Percentiles rank a stretch among this genome's conserved stretches.
phyloP scores from a whole-genome alignment of 2,113 vertebrate genomes.

The Australoheros scitulus region DNA sequence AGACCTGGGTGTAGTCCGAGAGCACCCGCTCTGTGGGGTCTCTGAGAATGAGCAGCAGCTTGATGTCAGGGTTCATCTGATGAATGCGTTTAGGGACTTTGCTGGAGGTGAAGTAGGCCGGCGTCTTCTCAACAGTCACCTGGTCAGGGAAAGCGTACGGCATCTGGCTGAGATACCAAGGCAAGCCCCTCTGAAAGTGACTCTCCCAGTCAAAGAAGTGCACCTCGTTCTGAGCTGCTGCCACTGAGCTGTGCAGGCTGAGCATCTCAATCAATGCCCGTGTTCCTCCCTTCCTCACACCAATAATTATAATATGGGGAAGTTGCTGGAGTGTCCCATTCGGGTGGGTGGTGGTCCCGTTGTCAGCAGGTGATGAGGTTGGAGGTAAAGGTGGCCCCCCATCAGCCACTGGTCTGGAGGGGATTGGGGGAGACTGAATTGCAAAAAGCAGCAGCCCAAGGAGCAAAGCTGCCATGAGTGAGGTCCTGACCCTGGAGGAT shows the following conservation, averaged over 20 bases:
- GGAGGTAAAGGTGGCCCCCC: conserved; percentile 45
- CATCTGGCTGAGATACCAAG: conserved; percentile 96
- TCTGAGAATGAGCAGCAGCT: conserved; percentile 92
- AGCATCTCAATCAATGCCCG: conserved; percentile 97
- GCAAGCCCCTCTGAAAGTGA: conserved; percentile 88
- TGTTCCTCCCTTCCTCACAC: conserved; percentile 96
- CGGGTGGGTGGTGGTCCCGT: conserved; percentile 57
- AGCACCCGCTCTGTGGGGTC: conserved; percentile 94
- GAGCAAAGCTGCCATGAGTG: conserved; percentile 88
- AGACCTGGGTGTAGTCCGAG: conserved; percentile 97
- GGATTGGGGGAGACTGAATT: conserved; percentile 81
- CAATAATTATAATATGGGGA: conserved; percentile 93
- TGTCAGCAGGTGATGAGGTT: conserved; percentile 50
- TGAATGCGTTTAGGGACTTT: conserved; percentile 90
- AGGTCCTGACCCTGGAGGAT: conserved; percentile 83
- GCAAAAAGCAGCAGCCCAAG: conserved; percentile 87
- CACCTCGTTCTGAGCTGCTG: conserved; percentile 92
- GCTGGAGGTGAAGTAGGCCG: conserved; percentile 94
- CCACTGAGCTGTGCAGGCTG: conserved; percentile 89
- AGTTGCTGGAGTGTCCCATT: conserved; percentile 85
- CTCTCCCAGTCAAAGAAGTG: conserved; percentile 99
- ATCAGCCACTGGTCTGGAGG: conserved; percentile 75
- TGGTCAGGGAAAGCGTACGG: conserved; percentile 86
- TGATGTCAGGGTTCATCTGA: conserved; percentile 85
- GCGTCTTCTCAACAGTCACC: conserved; percentile 96